Evolutionary conservation across 2,797 vertebrate species (phyloP), one percentile per base, ranked within the genome.

Genomic region (Fundulus diaphanus): DNA sequence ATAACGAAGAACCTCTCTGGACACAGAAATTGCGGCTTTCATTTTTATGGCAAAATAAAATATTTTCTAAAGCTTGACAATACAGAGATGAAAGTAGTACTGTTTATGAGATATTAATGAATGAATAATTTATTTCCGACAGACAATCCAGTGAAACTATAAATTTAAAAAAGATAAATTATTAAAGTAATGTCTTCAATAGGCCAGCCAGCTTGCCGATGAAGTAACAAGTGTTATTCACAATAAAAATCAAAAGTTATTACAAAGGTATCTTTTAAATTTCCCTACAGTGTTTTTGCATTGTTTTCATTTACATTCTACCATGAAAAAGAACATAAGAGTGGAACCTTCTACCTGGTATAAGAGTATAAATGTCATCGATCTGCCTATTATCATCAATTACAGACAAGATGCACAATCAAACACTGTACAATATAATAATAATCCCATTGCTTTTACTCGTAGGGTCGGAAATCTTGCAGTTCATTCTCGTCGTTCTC

Each of bases 401-500:
- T 54, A 67, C 42, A 56, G 2, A 63, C 29, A 57, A 44, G 2
- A 79, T 40, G 65, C 61, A 78, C 40, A 15, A 78, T 79, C 37
- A 74, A 35, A 31, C 79, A 65, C 44, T 48, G 5, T 52, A 77
- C 63, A 63, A 67, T 35, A 8, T 22, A 61, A 81, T 35, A 68
- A 37, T 56, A 9, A 33, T 7, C 24, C 3, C 42, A 48, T 52
- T 66, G 27, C 42, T 65, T 15, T 71, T 82, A 81, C 74, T 66
- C 51, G 49, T 12, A 65, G 76, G 54, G 46, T 74, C 51, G 66
- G 0, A 90, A 90, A 0, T 87, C 54, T 0, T 77, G 71, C 20
- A 90, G 84, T 72, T 96, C 94, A 0, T 82, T 95, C 86, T 97
- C 97, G 0, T 97, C 97, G 0, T 97, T 97, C 81, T 97, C 96